Conservation (phyloP, 2,888 invertebrate genomes). For the Drosophila paramelanica region DNA sequence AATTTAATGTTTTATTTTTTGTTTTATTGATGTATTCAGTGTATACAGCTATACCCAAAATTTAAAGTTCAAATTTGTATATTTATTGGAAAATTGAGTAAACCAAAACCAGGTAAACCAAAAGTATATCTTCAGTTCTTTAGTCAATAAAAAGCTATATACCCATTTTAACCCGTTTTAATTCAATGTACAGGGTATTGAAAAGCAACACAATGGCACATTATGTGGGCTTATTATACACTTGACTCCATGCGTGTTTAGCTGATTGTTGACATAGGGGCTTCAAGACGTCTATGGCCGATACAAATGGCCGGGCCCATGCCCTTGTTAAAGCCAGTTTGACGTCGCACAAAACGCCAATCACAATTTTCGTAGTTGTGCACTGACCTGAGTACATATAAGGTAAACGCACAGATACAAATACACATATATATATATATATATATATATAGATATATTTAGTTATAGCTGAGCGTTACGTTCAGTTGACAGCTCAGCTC, state of each 20-base stretch:
- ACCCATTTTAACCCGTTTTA: background rate
- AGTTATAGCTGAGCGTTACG: conserved; percentile 6
- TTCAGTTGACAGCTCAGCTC: conserved; percentile 65
- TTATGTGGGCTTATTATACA: conserved; percentile 63
- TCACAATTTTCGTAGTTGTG: conserved; percentile 39
- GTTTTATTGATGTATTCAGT: too few species aligned
- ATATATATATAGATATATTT: conserved; percentile 16
- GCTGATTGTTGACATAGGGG: conserved; percentile 35
- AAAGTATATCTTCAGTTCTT: too few species aligned
- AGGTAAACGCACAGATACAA: conserved; percentile 6
- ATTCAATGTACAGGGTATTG: conserved; percentile 1
- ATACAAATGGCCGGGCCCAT: conserved; percentile 43
- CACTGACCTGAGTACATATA: conserved; percentile 13
- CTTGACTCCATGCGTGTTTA: conserved; percentile 49
- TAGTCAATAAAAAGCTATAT: too few species aligned
- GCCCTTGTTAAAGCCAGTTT: conserved; percentile 69
- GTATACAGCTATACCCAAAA: too few species aligned
- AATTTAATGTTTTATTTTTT: too few species aligned
- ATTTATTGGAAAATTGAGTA: too few species aligned
- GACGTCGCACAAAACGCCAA: conserved; percentile 37
- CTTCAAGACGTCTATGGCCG: conserved; percentile 27
- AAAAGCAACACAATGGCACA: conserved; percentile 58
- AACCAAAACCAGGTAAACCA: too few species aligned
- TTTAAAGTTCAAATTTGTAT: too few species aligned
- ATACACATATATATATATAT: background rate